Base-by-base conservation (phyloP, 2,888 invertebrate genomes). In the Azorinus chamasolen region DNA sequence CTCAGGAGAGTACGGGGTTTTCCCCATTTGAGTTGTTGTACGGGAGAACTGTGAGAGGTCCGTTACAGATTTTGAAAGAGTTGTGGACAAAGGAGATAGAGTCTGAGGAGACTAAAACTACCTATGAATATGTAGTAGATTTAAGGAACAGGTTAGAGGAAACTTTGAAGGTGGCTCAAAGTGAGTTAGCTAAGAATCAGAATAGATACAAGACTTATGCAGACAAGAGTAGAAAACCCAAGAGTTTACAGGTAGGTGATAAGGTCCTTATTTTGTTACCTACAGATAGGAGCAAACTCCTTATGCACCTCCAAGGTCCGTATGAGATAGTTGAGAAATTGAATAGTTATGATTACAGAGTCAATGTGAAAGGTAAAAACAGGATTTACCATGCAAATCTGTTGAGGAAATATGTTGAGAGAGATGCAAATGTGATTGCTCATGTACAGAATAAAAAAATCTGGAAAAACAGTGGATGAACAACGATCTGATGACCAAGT, bases 11-110 rank as follows among this genome's bases (percentile, higher is more conserved):
- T 32, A 8, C 41, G 46, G 78, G 78, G 0, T 83, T 83, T 48
- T 68, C 80, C n/a, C 76, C 79, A 12, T 83, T 83, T 63, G 84
- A 83, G 39, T 46, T 79, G 27, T 43, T 83, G 12, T 83, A 81
- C 61, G 83, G 80, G 22, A 50, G 84, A 43, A 37, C 59, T 16
- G 71, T 83, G 20, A 25, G 84, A 37, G 83, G 83, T 4, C 84
- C 81, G 16, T 77, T 84, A 71, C 43, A 50, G 2, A 78, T 83
- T 14, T 51, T 82, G 55, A 62, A 37, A 32, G 48, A 50, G 18
- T 22, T 51, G 24, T 39, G 18, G 41, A 37, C 39, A 1, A 51
- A 62, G 18, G 51, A 39, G 2, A 41, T 37, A 6, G 37, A 16
- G 18, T 24, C 37, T 51, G 16, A 22, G 16, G 22, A 51, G n/a